phyloP scores from a whole-genome alignment of 37 sponge, comb jelly and placozoan genomes.

The Corticium candelabrum region DNA sequence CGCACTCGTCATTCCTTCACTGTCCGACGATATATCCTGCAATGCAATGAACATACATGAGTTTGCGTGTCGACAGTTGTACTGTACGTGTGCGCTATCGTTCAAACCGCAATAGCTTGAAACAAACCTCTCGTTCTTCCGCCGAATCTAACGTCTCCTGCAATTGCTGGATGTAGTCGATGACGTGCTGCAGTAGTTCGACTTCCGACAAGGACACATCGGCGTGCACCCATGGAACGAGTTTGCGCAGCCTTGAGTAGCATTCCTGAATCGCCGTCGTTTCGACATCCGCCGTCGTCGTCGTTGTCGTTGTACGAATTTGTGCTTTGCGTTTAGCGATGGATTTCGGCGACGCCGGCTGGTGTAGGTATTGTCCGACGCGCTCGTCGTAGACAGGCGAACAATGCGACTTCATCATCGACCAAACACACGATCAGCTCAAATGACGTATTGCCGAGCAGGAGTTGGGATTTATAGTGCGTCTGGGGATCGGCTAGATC shows the following conservation, averaged over 20 bases:
- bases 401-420: too few relatives aligned
- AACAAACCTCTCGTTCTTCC: too few relatives aligned
- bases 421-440: too few relatives aligned
- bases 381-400: neutral
- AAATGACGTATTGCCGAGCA: too few relatives aligned
- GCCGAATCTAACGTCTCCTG: neutral
- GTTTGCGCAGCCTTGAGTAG: neutral
- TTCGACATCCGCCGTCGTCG: neutral
- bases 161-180: neutral
- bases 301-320: too few relatives aligned
- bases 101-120: too few relatives aligned
- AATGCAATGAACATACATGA: too few relatives aligned
- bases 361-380: neutral
- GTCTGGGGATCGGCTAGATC: neutral
- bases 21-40: too few relatives aligned
- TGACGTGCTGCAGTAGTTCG: neutral
- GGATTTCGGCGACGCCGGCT: neutral
- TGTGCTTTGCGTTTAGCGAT: neutral
- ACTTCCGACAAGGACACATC: neutral
- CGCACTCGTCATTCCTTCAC: neutral
- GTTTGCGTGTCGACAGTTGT: too few relatives aligned
- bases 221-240: neutral
- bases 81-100: too few relatives aligned
- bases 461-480: too few relatives aligned
- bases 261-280: neutral